Base-by-base conservation (phyloP, 2,888 invertebrate species). In the Hemithea aestivaria region DNA sequence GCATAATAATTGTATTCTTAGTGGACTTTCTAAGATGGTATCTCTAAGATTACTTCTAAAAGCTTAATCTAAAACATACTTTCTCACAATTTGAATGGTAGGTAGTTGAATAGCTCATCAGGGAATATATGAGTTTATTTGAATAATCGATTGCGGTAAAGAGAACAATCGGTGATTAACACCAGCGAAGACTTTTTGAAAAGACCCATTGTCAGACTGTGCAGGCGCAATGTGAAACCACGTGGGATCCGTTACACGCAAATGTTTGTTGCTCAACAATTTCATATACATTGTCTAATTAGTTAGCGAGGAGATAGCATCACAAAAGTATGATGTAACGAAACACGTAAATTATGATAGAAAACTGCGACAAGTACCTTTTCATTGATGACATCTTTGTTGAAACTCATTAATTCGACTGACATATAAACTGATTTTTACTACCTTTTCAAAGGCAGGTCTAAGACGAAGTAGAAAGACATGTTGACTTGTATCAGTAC, bases 131-230 rank as follows among this genome's bases (percentile, higher is more conserved):
- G 24, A 11, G 26, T 38, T 11, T 33, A 25, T 42, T 35, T 42
- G 32, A 34, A 29, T 37, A 30, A 40, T 48, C 38, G 37, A 31
- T 41, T 41, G 34, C 38, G 22, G 40, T 37, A 41, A 44, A 28
- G 33, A 34, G 49, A 70, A 75, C 75, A 76, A 76, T 72, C 46
- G 66, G 49, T 56, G 50, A 69, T 73, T 70, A 73, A 53, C 53
- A 53, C 45, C 56, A 48, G 48, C 51, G 47, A 53, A 63, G 51
- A 63, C 55, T 53, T 49, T 45, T 48, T 51, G 50, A 55, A 56
- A 39, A 53, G 49, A 51, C 31, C 62, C 53, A 73, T 74, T 75
- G 72, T 74, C 60, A 61, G 51, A 41, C 43, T 49, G 39, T 48
- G 25, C 50, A 49, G 39, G 48, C 54, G 56, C 48, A 44, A 61